These are phyloP conservation scores for Poeciliopsis prolifica DNA, from an alignment of 2,113 vertebrate genomes.

Conservation along the genomic window DNA sequence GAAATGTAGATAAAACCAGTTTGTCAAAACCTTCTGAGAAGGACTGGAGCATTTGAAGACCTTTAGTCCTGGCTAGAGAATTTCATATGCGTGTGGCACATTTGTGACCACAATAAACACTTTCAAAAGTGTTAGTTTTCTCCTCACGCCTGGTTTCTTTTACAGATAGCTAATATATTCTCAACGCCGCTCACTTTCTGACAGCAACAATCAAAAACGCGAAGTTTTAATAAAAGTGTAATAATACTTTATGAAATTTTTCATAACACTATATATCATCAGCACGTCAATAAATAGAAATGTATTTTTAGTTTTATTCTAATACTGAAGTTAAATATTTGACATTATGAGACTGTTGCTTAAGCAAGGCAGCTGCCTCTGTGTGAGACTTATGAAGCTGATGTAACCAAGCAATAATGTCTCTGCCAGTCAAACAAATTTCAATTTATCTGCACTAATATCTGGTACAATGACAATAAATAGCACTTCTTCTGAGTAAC, in stretches of 20 bases:
- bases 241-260: background rate
- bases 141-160: background rate
- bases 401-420: slow-evolving; percentile 58
- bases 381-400: slow-evolving; percentile 28
- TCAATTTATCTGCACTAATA: slow-evolving; percentile 55
- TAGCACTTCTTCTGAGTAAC: slow-evolving; percentile 27
- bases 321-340: slow-evolving; percentile 23
- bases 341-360: slow-evolving; percentile 3
- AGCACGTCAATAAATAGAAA: slow-evolving; percentile 14
- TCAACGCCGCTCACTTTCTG: background rate
- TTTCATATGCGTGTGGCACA: too few relatives aligned
- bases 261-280: slow-evolving; percentile 9
- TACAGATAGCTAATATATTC: background rate
- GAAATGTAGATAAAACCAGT: background rate
- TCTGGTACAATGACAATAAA: slow-evolving; percentile 44
- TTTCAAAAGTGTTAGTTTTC: too few relatives aligned
- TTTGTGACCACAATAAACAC: too few relatives aligned
- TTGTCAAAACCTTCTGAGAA: background rate
- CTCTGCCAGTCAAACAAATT: slow-evolving; percentile 54
- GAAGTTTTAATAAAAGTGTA: slow-evolving; percentile 6
- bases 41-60: background rate
- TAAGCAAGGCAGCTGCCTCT: slow-evolving; percentile 3
- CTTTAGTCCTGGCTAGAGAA: background rate
- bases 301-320: slow-evolving; percentile 13
- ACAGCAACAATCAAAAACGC: background rate